phyloP scores from a whole-genome alignment of 2,797 vertebrate genomes.

The Molossus molossus region DNA sequence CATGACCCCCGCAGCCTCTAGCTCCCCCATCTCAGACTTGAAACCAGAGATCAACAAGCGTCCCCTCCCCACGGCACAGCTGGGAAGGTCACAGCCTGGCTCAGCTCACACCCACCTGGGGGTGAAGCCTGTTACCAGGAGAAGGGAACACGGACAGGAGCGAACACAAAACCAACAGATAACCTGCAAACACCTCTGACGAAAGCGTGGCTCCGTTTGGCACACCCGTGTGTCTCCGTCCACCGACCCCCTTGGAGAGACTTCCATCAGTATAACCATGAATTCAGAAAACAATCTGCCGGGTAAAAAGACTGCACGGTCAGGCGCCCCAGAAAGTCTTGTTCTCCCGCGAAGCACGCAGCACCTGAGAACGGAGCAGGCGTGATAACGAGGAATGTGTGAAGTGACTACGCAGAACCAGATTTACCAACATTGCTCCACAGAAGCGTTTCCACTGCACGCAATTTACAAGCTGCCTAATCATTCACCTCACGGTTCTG shows the following conservation, averaged over 20 bases:
- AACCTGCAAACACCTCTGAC: not conserved
- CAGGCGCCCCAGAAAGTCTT: not conserved
- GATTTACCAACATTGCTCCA: not conserved
- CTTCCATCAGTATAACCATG: not conserved
- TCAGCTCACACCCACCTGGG: too few species aligned
- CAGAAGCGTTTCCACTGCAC: not conserved
- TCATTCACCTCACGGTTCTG: not conserved
- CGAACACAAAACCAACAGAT: not conserved
- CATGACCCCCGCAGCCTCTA: accelerated
- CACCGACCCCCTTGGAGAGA: not conserved
- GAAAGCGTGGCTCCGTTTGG: not conserved
- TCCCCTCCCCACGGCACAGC: too few species aligned
- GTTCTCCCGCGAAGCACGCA: not conserved
- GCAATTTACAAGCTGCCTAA: not conserved
- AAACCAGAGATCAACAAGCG: not conserved
- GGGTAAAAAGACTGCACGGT: not conserved
- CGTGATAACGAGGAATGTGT: not conserved
- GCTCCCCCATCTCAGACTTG: not conserved
- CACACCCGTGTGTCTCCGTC: not conserved
- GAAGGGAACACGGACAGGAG: not conserved
- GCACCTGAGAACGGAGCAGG: not conserved
- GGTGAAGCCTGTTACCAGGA: not conserved
- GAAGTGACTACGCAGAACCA: conserved; percentile 19
- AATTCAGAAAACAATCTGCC: not conserved
- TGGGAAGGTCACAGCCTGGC: not conserved